phyloP scores from a whole-genome alignment of 2,113 vertebrate species.

The Cisticola juncidis region DNA sequence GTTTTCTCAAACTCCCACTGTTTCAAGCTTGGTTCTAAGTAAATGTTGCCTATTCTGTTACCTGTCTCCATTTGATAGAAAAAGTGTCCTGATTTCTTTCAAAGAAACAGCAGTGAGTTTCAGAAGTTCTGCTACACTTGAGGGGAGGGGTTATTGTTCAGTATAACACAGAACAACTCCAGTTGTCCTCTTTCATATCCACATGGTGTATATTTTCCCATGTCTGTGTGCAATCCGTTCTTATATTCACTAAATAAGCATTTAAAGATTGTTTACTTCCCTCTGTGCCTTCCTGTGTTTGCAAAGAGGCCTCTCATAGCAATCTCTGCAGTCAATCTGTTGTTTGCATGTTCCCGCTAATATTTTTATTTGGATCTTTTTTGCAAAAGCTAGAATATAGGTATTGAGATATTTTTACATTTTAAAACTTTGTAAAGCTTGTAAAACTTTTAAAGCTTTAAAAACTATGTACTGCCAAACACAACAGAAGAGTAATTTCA shows the following conservation, averaged over 20 bases:
- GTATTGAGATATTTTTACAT: neutral
- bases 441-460: too few species aligned
- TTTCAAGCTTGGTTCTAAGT: neutral
- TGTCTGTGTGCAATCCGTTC: neutral
- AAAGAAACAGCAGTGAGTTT: neutral
- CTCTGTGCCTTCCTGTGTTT: neutral
- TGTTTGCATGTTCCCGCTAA: neutral
- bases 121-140: neutral
- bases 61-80: neutral
- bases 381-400: neutral
- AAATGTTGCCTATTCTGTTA: neutral
- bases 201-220: neutral
- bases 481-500: neutral
- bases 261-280: neutral
- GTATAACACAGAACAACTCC: neutral
- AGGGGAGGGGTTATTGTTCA: neutral
- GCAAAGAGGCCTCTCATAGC: neutral
- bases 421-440: too few species aligned
- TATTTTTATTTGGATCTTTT: neutral
- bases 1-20: neutral
- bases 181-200: neutral
- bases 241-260: neutral
- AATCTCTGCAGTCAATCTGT: neutral
- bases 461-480: neutral
- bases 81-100: neutral